Evolutionary conservation across 2,888 invertebrate species (phyloP), one percentile per base, ranked within the genome.

Genomic region (Cacoxenus indagator): DNA sequence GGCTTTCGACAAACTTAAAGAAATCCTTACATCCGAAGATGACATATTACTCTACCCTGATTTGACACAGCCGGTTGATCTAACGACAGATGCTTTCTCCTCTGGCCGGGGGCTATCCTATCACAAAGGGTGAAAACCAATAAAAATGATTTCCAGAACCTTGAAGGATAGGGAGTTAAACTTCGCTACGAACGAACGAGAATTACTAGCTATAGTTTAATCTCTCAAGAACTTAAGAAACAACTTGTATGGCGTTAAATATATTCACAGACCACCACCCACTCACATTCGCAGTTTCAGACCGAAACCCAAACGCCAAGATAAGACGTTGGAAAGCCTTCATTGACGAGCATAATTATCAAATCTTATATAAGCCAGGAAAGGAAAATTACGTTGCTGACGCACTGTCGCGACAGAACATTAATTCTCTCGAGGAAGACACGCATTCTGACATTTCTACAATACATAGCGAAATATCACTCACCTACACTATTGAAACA

Each of bases 201-300:
- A 48, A 8, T 19, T 48, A 8, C 14, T 48, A 8, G 48, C 48
- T 4, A 48, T 17, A n/a, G 48, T 48, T 4, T 48, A 19, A 19
- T n/a, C 48, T 4, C 6, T 48, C 3, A 48, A 48, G 6, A 48
- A 2, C 6, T 5, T 48, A 4, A 14, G 48, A 19, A 48, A 48
- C 9, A 17, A 48, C 6, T 11, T 48, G 17, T 48, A 48, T 6
- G 48, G 48, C 0, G 48, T 11, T 19, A 48, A 11, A 48, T 19
- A 11, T 48, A n/a, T 59, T 31, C 9, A 19, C 59, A 5, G 31
- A 31, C 11, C 59, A 59, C 37, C 59, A 59, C 9, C 59, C 37
- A 19, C 37, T 59, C 8, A 26, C 59, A 3, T 59, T 37, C 27
- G 59, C 59, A 9, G 59, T 59, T 59, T 59, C 37, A 1, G 61